A percentile compares a stretch with the other conserved stretches of the same genome.
These are phyloP conservation scores for Acanthis flammea DNA, from an alignment of 2,797 vertebrate genomes.

Conservation along the genomic window DNA sequence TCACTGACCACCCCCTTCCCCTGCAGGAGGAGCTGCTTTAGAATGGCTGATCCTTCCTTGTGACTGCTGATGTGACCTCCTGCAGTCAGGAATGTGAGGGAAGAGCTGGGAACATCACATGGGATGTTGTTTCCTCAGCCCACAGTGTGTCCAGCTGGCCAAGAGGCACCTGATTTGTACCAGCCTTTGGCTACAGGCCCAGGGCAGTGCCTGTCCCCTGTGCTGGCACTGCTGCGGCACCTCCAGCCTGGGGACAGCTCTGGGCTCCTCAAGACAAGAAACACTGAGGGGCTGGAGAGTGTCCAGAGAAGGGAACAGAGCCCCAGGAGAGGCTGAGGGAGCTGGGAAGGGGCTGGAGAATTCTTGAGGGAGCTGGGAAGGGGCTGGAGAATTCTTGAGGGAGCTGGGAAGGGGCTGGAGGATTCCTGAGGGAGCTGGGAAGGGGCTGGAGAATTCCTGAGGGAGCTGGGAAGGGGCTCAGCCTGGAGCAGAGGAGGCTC, in stretches of 20 bases:
- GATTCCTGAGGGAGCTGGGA: not conserved
- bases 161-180: not conserved
- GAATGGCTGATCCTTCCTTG: not conserved
- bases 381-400: not conserved
- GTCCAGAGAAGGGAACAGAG: fast-evolving
- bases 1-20: not conserved
- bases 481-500: not conserved
- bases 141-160: not conserved
- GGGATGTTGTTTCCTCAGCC: not conserved
- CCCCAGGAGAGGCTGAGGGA: not conserved
- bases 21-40: fast-evolving
- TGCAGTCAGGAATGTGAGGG: not conserved
- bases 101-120: not conserved
- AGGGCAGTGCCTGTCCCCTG: not conserved
- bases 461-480: not conserved
- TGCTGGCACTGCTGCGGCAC: not conserved
- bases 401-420: not conserved
- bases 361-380: not conserved
- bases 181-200: not conserved
- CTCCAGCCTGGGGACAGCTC: not conserved
- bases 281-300: fast-evolving
- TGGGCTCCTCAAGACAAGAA: not conserved
- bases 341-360: not conserved
- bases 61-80: not conserved
- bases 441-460: no score